These are phyloP conservation scores for Rhinogobio ventralis DNA, from an alignment of 2,797 vertebrate species.

Conservation along the genomic window DNA sequence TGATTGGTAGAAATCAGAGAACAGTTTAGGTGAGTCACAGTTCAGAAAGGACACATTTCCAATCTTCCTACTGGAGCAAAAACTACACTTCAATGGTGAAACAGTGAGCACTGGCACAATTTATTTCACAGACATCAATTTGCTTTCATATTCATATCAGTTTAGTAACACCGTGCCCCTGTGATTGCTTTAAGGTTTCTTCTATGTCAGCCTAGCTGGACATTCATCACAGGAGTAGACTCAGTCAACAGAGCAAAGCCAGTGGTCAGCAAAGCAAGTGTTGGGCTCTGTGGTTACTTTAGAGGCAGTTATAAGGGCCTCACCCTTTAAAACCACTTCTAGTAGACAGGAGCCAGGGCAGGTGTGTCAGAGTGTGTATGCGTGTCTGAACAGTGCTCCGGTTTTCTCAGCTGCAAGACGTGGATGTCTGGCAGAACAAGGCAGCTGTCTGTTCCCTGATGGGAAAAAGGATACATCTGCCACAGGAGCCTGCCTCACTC, in stretches of 20 bases:
- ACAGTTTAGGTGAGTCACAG: neutral
- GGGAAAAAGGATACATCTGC: constrained; percentile 72
- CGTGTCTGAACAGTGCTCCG: constrained; percentile 17
- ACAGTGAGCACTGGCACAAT: neutral
- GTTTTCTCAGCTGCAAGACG: constrained; percentile 61
- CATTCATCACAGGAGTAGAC: constrained; percentile 34
- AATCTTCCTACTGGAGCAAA: neutral
- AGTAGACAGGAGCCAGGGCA: constrained; percentile 48
- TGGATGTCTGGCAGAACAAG: constrained; percentile 60
- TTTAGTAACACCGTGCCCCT: neutral
- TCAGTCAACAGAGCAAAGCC: constrained; percentile 43
- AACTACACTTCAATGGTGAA: neutral
- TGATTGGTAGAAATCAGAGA: neutral
- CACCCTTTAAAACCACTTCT: constrained; percentile 55
- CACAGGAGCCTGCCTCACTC: constrained; percentile 54
- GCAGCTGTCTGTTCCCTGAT: constrained; percentile 70
- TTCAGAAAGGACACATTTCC: neutral
- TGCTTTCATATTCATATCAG: neutral
- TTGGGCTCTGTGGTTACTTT: constrained; percentile 38
- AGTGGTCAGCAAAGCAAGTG: constrained; percentile 42
- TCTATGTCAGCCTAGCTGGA: constrained; percentile 13
- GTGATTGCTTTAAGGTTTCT: neutral
- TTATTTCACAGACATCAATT: neutral
- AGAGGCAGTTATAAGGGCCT: constrained; percentile 45
- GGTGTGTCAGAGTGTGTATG: constrained; percentile 55